These are phyloP conservation scores for Poicephalus meyeri DNA, from an alignment of 2,113 vertebrate genomes.

Conservation along the genomic window DNA sequence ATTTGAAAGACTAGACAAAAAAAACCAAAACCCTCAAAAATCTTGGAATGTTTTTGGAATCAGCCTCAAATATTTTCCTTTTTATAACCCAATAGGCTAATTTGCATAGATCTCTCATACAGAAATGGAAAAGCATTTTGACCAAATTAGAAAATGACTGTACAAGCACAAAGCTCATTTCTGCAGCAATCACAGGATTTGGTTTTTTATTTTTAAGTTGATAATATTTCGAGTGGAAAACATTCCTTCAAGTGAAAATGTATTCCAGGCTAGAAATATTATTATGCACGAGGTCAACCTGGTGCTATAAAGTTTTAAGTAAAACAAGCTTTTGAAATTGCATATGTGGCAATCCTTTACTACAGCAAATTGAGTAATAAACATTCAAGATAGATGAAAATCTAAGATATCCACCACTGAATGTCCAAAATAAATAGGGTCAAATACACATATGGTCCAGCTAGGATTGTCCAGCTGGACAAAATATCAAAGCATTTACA, in stretches of 20 bases:
- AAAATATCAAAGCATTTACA: not conserved
- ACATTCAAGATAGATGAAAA: not conserved
- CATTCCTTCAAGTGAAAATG: not conserved
- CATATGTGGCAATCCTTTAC: not conserved
- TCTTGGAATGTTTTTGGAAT: not conserved
- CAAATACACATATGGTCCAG: not conserved
- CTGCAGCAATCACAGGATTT: not conserved
- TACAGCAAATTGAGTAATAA: not conserved
- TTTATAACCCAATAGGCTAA: not conserved
- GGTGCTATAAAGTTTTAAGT: not conserved
- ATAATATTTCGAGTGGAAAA: not conserved
- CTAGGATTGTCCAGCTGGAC: not conserved
- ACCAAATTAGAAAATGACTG: constrained; percentile 7
- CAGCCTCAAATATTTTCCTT: constrained; percentile 13
- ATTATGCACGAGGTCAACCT: not conserved
- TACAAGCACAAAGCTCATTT: not conserved
- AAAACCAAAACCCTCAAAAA: not conserved
- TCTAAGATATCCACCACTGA: not conserved
- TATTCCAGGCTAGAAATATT: not conserved
- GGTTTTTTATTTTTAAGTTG: not conserved
- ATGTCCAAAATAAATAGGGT: not conserved
- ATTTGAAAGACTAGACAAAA: not conserved
- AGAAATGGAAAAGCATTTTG: not conserved
- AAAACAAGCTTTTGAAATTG: not conserved
- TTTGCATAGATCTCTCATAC: not conserved